Conservation (phyloP, 2,888 invertebrate species). For the Sinopyrophorus schimmeli region DNA sequence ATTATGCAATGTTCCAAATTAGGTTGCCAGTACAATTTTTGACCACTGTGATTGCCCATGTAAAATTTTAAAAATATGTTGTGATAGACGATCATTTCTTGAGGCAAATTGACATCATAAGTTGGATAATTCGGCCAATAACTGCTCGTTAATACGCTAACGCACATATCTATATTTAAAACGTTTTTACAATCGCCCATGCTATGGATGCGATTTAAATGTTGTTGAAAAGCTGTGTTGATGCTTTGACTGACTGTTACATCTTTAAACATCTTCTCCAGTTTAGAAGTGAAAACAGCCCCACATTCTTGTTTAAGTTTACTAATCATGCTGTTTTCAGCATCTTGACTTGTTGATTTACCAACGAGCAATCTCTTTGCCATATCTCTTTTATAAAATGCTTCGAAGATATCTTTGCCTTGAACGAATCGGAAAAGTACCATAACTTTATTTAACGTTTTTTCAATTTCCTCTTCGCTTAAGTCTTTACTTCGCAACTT, state of each 20-base stretch:
- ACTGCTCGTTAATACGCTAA: slow-evolving; percentile 94
- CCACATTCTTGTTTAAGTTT: slow-evolving; percentile 99
- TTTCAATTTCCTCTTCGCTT: slow-evolving; percentile 93
- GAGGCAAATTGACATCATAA: slow-evolving; percentile 85
- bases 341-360: slow-evolving; percentile 97
- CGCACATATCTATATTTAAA: slow-evolving; percentile 77
- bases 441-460: slow-evolving; percentile 94
- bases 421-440: slow-evolving; percentile 97
- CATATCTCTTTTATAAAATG: slow-evolving; percentile 97
- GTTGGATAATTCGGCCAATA: slow-evolving; percentile 97
- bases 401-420: slow-evolving; percentile 98
- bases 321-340: slow-evolving; percentile 97
- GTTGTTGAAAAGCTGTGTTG: slow-evolving; percentile 91
- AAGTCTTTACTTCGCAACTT: slow-evolving; percentile 94
- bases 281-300: slow-evolving; percentile 93
- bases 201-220: slow-evolving; percentile 35
- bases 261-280: slow-evolving; percentile 99
- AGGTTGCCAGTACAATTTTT: slow-evolving; percentile 97
- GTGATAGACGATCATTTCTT: slow-evolving; percentile 86
- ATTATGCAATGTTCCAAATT: slow-evolving; percentile 93
- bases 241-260: slow-evolving; percentile 97
- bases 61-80: slow-evolving; percentile 96
- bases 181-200: slow-evolving; percentile 30
- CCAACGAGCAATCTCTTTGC: slow-evolving; percentile 94
- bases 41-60: slow-evolving; percentile 90